Conservation (phyloP, 2,888 invertebrate species). For the Oscheius myriophilus region DNA sequence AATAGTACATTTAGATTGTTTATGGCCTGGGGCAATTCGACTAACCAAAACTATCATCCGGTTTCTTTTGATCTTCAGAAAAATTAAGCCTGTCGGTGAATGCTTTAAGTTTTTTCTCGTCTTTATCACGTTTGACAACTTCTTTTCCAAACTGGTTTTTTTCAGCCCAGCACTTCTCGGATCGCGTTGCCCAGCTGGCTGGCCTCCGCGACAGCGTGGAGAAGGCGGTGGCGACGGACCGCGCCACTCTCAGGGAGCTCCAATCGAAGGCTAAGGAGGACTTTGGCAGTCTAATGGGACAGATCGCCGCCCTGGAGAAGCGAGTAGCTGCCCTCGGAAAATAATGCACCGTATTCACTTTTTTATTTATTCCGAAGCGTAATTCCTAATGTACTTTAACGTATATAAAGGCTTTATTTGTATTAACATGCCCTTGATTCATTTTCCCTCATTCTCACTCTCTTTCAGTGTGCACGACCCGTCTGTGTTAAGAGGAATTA, state of each 20-base stretch:
- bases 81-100: no score
- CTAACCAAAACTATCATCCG: no score
- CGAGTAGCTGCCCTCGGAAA: slow-evolving; percentile 4
- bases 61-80: no score
- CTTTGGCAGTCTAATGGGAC: slow-evolving; percentile 4
- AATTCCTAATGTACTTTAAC: no score
- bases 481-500: no score
- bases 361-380: neutral
- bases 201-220: slow-evolving; percentile 50
- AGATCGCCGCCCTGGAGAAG: slow-evolving; percentile 22
- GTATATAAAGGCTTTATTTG: slow-evolving; percentile 1
- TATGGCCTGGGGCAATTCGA: no score
- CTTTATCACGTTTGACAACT: no score
- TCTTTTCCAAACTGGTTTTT: slow-evolving; percentile 5
- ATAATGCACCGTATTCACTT: neutral
- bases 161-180: slow-evolving; percentile 52
- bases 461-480: no score
- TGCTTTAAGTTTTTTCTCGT: no score
- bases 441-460: no score
- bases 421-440: slow-evolving; percentile 4
- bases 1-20: no score
- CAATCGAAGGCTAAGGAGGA: slow-evolving; percentile 24
- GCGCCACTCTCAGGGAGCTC: slow-evolving; percentile 17
- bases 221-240: slow-evolving; percentile 38
- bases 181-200: slow-evolving; percentile 44